phyloP scores from a whole-genome alignment of 2,888 invertebrate genomes.

The Euproctis similis region DNA sequence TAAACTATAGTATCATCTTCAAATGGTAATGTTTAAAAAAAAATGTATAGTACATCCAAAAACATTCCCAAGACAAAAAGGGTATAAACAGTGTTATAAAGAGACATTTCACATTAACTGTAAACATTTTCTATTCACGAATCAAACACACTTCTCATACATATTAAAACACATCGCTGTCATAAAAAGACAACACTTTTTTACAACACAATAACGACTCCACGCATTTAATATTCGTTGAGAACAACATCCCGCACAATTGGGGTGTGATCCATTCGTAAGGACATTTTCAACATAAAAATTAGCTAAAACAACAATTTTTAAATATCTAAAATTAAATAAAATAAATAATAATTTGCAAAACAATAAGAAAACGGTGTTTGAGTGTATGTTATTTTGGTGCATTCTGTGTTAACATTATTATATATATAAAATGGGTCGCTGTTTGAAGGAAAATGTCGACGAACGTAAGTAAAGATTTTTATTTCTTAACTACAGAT shows the following conservation, averaged over 20 bases:
- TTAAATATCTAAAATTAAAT: too few species aligned
- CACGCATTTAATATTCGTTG: constrained; percentile 29
- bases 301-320: constrained; percentile 19
- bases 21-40: too few species aligned
- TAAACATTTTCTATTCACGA: constrained; percentile 3
- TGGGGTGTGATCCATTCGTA: constrained; percentile 63
- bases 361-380: constrained; percentile 8
- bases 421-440: constrained; percentile 9
- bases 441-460: constrained; percentile 18
- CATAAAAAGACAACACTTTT: constrained; percentile 12
- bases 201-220: constrained; percentile 31
- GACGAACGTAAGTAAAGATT: constrained; percentile 55
- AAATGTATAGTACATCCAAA: too few species aligned
- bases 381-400: constrained; percentile 4
- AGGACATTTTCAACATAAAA: constrained; percentile 49
- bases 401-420: too few species aligned
- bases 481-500: constrained; percentile 10
- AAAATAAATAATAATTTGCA: too few species aligned
- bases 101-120: background rate
- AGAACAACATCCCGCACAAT: constrained; percentile 54
- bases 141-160: constrained; percentile 3
- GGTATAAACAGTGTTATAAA: too few species aligned
- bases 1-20: too few species aligned
- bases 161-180: constrained; percentile 7
- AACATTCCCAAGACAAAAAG: too few species aligned